Evolutionary conservation across 1,140 invertebrate genomes (phyloP).

Genomic region (Portunus trituberculatus): DNA sequence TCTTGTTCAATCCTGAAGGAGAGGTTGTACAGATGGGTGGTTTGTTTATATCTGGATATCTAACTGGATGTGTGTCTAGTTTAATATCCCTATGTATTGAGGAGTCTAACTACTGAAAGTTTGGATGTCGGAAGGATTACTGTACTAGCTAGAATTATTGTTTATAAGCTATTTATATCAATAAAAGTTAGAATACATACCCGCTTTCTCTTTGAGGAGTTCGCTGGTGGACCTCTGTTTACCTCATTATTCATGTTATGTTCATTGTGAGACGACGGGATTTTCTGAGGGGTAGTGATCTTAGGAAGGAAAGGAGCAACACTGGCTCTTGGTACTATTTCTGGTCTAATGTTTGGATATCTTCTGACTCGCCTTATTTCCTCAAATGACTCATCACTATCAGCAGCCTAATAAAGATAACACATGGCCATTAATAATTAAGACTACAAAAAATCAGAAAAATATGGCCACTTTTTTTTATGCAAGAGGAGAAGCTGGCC

Average conservation of each 20-base stretch:
- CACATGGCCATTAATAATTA: neutral
- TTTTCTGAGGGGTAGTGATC: neutral
- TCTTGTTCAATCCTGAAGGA: too few relatives aligned
- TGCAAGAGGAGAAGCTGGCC: too few relatives aligned
- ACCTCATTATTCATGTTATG: neutral
- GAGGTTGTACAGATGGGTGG: too few relatives aligned
- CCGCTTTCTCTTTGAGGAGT: neutral
- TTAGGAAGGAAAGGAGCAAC: neutral
- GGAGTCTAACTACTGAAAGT: too few relatives aligned
- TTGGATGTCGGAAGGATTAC: too few relatives aligned
- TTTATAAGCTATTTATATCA: neutral
- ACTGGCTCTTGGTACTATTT: slow-evolving; percentile 23
- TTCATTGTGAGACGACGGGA: neutral
- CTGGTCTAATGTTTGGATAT: neutral
- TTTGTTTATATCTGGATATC: neutral
- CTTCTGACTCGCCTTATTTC: neutral
- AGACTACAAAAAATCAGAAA: too few relatives aligned
- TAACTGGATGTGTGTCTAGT: neutral
- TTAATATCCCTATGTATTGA: neutral
- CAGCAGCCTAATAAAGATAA: slow-evolving; percentile 26
- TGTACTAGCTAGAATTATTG: too few relatives aligned
- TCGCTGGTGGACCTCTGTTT: neutral
- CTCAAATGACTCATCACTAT: slow-evolving; percentile 48
- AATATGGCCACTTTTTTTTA: too few relatives aligned
- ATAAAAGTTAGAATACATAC: neutral